Base-by-base conservation (phyloP, 2,888 invertebrate genomes). In the Leptodirus hochenwartii region DNA sequence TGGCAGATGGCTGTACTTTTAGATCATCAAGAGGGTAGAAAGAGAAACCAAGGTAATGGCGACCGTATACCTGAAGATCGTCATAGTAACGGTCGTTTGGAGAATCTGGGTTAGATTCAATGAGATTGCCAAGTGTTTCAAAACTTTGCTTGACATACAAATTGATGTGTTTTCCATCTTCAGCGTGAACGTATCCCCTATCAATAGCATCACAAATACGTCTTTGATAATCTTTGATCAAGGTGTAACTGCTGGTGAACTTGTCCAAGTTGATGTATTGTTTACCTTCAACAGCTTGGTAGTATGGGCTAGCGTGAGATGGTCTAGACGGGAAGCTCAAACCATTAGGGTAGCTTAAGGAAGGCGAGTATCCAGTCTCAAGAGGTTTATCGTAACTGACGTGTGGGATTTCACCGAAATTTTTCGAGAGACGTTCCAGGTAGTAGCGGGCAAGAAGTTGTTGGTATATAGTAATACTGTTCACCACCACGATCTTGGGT, bases 401-500 rank as follows among this genome's bases (percentile, higher is more conserved):
- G 16, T 62, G 58, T 4, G 65, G 61, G 37, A 75, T 64, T 25
- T 64, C 62, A 8, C 67, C 68, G 35, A 73, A 44, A 13, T 64
- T 66, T 39, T 73, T 67, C 16, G 70, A 61, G 31, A 71, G 52
- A 50, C 77, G 69, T 45, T 78, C 75, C 44, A 75, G 50, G 44
- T 68, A 67, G 59, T 73, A 78, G 44, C 74, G 70, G 34, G 72
- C 66, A 41, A 73, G 45, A 9, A 76, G 44, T 49, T 76, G 73
- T 43, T 74, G 69, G 46, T 74, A 68, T 46, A 56, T 61, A 69
- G 49, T 67, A 66, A 59, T 66, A 75, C 20, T 62, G 48, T 50
- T 73, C 71, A 29, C 61, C 66, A 28, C 65, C 62, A 30, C 56
- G 51, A 17, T 40, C 42, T 34, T 48, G 53, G 40, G 59, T 10